phyloP scores from a whole-genome alignment of 2,888 invertebrate species.

The Phalera bucephala region DNA sequence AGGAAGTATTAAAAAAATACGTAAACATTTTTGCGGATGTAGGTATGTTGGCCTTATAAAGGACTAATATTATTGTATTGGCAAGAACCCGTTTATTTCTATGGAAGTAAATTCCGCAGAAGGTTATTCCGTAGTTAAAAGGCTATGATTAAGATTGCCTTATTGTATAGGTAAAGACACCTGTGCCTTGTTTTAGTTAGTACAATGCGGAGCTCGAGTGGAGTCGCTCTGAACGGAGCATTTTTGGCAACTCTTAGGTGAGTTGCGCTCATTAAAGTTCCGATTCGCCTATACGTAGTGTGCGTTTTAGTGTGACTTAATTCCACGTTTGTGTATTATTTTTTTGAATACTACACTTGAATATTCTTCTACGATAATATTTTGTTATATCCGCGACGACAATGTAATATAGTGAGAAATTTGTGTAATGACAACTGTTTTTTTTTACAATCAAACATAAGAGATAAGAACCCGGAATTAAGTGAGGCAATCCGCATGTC shows the following conservation, averaged over 20 bases:
- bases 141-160: conserved; percentile 43
- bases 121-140: conserved; percentile 51
- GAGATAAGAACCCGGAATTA: not conserved
- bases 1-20: not conserved
- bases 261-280: conserved; percentile 21
- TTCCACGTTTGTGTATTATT: not conserved
- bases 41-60: conserved; percentile 4
- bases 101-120: conserved; percentile 45
- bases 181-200: conserved; percentile 59
- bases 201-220: conserved; percentile 71
- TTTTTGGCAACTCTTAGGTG: conserved; percentile 66
- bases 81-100: conserved; percentile 26
- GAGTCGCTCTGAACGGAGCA: conserved; percentile 63
- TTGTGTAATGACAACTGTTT: not conserved
- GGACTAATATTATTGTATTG: conserved; percentile 15
- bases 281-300: too few species aligned
- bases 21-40: not conserved
- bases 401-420: not conserved
- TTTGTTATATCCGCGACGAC: not conserved
- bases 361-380: too few species aligned
- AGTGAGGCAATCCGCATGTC: not conserved
- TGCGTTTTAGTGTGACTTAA: not conserved
- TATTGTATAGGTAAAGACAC: conserved; percentile 45
- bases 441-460: not conserved
- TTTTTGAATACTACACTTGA: too few species aligned